phyloP scores from a whole-genome alignment of 2,113 vertebrate species.

The Blennius ocellaris region DNA sequence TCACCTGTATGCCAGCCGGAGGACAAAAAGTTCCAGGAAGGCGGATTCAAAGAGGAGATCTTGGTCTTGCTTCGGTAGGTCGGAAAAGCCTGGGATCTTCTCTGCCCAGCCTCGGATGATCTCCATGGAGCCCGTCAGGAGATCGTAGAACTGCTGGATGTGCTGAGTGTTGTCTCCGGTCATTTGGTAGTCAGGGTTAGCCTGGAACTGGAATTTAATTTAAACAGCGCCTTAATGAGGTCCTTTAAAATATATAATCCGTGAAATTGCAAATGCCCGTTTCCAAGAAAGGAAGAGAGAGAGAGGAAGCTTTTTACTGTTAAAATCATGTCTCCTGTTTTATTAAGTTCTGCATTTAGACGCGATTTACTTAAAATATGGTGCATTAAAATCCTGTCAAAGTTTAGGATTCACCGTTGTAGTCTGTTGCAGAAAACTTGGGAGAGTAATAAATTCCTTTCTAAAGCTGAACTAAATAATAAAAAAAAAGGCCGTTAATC shows the following conservation, averaged over 20 bases:
- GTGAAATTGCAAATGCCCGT: constrained; percentile 92
- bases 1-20: constrained; percentile 96
- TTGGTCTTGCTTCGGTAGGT: constrained; percentile 94
- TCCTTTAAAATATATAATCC: constrained; percentile 93
- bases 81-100: constrained; percentile 94
- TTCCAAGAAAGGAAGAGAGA: constrained; percentile 73
- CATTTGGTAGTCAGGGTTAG: constrained; percentile 98
- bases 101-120: constrained; percentile 99
- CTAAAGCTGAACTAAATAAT: constrained; percentile 32
- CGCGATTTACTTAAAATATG: constrained; percentile 87
- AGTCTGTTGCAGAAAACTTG: constrained; percentile 52
- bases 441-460: constrained; percentile 46
- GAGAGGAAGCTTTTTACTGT: constrained; percentile 82
- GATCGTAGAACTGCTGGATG: constrained; percentile 99
- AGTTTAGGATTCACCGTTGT: constrained; percentile 57
- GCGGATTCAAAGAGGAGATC: constrained; percentile 98
- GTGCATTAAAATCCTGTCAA: constrained; percentile 72
- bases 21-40: constrained; percentile 97
- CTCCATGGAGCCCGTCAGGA: constrained; percentile 99
- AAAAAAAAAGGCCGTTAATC: constrained; percentile 51
- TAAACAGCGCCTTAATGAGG: constrained; percentile 91
- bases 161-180: constrained; percentile 97
- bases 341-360: constrained; percentile 86
- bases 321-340: constrained; percentile 87
- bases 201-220: constrained; percentile 98